phyloP scores from a whole-genome alignment of 2,888 invertebrate genomes.

The Mythimna albipuncta region DNA sequence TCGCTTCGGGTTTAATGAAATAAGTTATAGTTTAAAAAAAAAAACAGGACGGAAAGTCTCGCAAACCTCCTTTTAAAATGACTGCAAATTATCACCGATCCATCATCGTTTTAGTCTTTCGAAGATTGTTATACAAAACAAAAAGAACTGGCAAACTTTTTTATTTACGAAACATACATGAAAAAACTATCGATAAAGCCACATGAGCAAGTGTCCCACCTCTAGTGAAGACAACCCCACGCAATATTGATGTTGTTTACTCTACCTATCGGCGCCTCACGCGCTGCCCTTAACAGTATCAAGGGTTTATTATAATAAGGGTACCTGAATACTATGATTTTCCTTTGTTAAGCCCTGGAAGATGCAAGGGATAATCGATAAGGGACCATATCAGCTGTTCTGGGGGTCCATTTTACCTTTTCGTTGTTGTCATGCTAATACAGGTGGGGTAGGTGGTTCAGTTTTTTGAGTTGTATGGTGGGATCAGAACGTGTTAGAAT shows the following conservation, averaged over 20 bases:
- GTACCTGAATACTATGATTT: conserved; percentile 54
- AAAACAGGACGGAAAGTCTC: too few species aligned
- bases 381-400: conserved; percentile 38
- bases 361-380: conserved; percentile 55
- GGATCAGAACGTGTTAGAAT: neutral
- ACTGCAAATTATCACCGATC: too few species aligned
- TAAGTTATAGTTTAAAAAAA: too few species aligned
- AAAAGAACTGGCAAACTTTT: too few species aligned
- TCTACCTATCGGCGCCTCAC: conserved; percentile 74
- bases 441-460: neutral
- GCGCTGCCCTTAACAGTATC: conserved; percentile 72
- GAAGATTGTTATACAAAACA: too few species aligned
- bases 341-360: conserved; percentile 55
- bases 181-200: conserved; percentile 35
- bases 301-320: conserved; percentile 71
- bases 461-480: neutral
- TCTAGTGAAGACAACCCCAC: conserved; percentile 63
- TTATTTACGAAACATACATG: too few species aligned
- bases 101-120: too few species aligned
- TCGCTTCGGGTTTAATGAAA: too few species aligned
- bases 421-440: conserved; percentile 31
- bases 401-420: conserved; percentile 7
- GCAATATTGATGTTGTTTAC: conserved; percentile 84
- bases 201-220: conserved; percentile 35
- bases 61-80: too few species aligned